Conservation (phyloP, 1,140 invertebrate species). For the Polypedilum vanderplanki region DNA sequence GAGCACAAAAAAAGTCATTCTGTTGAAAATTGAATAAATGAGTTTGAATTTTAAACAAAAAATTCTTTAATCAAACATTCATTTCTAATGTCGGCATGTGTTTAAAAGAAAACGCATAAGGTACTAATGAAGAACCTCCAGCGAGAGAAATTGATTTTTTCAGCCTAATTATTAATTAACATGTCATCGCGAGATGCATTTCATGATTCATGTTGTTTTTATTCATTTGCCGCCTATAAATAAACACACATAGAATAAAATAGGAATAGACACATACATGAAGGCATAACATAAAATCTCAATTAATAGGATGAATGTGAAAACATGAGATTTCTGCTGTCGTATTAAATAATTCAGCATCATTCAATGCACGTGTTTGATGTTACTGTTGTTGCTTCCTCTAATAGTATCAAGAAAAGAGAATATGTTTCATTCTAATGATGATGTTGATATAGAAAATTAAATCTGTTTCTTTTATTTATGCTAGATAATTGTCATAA, state of each 20-base stretch:
- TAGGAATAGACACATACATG: neutral
- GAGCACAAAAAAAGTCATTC: neutral
- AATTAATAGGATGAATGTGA: neutral
- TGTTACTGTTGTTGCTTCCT: too few relatives aligned
- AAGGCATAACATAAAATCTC: neutral
- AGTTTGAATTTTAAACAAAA: neutral
- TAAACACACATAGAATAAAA: too few relatives aligned
- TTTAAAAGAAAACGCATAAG: neutral
- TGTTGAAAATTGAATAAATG: neutral
- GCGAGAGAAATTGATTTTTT: neutral
- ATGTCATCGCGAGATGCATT: neutral
- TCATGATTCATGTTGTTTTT: neutral
- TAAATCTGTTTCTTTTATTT: neutral
- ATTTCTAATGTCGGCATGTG: neutral
- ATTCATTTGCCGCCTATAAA: too few relatives aligned
- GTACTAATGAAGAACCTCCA: neutral
- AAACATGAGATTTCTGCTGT: neutral
- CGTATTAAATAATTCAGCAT: neutral
- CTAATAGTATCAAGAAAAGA: too few relatives aligned
- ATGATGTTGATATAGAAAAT: neutral
- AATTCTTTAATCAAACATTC: neutral
- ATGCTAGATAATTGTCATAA: neutral
- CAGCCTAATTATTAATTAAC: slow-evolving; percentile 8
- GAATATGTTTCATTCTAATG: neutral
- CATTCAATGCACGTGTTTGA: neutral